These are phyloP conservation scores for Plagodis pulveraria DNA, from an alignment of 2,888 invertebrate genomes.

Conservation along the genomic window DNA sequence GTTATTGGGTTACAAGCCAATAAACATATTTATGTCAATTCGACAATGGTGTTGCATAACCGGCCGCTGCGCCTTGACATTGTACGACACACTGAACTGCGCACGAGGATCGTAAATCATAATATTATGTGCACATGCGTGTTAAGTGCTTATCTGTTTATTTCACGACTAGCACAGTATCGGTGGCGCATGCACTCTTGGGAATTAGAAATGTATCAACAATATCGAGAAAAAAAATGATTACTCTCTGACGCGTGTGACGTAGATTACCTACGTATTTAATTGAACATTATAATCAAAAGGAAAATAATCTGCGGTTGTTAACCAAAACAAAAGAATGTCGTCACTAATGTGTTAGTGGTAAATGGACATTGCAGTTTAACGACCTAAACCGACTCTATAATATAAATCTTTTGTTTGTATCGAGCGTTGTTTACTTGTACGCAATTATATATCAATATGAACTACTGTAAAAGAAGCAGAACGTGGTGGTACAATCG, in stretches of 20 bases:
- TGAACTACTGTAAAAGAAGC: constrained; percentile 17
- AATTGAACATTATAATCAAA: not conserved
- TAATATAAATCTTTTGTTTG: constrained; percentile 2
- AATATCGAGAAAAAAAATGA: no score
- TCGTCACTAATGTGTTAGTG: constrained; percentile 7
- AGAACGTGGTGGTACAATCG: constrained; percentile 22
- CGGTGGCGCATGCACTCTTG: constrained; percentile 7
- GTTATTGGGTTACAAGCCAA: constrained; percentile 49
- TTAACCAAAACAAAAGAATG: constrained; percentile 18
- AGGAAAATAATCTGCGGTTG: constrained; percentile 9
- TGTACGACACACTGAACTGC: constrained; percentile 73
- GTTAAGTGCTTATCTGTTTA: constrained; percentile 37
- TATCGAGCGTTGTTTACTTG: constrained; percentile 9
- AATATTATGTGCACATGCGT: constrained; percentile 50
- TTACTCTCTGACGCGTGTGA: no score
- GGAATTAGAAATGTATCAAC: not conserved
- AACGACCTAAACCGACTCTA: constrained; percentile 5
- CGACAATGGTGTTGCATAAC: constrained; percentile 76
- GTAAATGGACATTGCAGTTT: constrained; percentile 10
- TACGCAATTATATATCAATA: constrained; percentile 3
- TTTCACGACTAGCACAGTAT: constrained; percentile 25
- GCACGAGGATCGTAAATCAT: constrained; percentile 79
- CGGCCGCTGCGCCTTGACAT: constrained; percentile 76
- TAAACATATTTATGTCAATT: constrained; percentile 75
- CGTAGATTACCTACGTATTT: no score